These are phyloP conservation scores for Pitta sordida DNA, from an alignment of 2,113 vertebrate genomes.

Conservation along the genomic window DNA sequence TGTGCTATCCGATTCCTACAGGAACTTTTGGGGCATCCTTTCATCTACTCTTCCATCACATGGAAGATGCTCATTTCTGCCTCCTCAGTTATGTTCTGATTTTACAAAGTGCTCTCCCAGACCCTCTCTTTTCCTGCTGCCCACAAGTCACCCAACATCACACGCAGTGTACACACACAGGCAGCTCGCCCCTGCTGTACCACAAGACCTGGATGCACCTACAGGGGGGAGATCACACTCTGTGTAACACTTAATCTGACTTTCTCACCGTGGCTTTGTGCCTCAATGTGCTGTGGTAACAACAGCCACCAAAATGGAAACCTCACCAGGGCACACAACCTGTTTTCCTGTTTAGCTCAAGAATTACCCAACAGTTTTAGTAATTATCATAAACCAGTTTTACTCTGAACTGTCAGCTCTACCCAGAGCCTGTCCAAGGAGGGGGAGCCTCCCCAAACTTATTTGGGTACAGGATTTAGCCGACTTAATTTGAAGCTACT, in stretches of 20 bases:
- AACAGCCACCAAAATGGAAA: not conserved
- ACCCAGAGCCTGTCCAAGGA: not conserved
- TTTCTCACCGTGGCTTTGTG: not conserved
- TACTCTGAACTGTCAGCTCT: not conserved
- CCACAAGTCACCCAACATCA: not conserved
- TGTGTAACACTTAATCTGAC: too few species aligned
- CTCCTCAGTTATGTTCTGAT: not conserved
- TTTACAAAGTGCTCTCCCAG: not conserved
- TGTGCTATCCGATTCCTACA: not conserved
- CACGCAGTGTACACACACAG: fast-evolving
- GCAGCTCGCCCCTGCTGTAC: not conserved
- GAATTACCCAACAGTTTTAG: not conserved
- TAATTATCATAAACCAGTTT: constrained; percentile 1
- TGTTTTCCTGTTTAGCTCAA: not conserved
- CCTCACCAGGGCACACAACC: not conserved
- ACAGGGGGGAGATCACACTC: not conserved
- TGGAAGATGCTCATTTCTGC: not conserved
- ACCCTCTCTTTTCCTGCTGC: fast-evolving
- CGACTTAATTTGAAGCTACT: constrained; percentile 37
- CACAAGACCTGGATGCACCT: not conserved
- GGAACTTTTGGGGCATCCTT: not conserved
- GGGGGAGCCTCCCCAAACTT: not conserved
- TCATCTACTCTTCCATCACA: not conserved
- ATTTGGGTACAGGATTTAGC: not conserved
- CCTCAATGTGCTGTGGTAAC: not conserved